Base-by-base conservation (phyloP, 2,888 invertebrate species). In the Heliconius sara region DNA sequence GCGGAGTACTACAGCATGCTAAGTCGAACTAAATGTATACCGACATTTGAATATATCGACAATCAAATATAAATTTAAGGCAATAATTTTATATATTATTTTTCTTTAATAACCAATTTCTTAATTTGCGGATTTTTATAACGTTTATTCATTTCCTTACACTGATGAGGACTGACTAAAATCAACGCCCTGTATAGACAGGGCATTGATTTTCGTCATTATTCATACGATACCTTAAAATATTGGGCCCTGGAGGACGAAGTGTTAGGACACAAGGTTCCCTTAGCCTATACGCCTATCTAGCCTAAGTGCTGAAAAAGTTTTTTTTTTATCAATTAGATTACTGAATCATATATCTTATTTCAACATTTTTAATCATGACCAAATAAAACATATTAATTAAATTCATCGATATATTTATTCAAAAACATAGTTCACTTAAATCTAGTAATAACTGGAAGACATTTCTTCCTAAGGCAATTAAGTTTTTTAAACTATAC, bases 1-100 rank as follows among this genome's bases (percentile, higher is more conserved):
- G 96, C 96, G 0, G 84, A 87, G 2, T 96, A 95, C 82, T 96
- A 89, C 89, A 89, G 92, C 1, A 82, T 86, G 5, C 78, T 94
- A 0, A 88, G 89, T 0, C 85, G 82, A 52, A 90, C 90, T 0
- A 84, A 79, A 68, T 79, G 52, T 68, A 66, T 74, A 60, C 73
- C 73, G 3, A 73, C 73, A 16, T 73, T 73, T 25, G 73, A 73
- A 60, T 73, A 60, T 73, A 34, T 60, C n/a, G 73, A 73, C 3
- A 34, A 34, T 39, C 4, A 68, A 68, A 68, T 68, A 68, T 39
- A 68, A 39, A 2, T 39, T 39, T n/a, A 39, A 39, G 22, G 13
- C 1, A n/a, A 12, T 4, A 39, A 39, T 1, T 67, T 27, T 5
- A 47, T 47, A 57, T 57, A 57, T 57, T 57, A 22, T 57, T 22